Conservation (phyloP, 2,888 invertebrate genomes). For the Caenorhabditis sp. region DNA sequence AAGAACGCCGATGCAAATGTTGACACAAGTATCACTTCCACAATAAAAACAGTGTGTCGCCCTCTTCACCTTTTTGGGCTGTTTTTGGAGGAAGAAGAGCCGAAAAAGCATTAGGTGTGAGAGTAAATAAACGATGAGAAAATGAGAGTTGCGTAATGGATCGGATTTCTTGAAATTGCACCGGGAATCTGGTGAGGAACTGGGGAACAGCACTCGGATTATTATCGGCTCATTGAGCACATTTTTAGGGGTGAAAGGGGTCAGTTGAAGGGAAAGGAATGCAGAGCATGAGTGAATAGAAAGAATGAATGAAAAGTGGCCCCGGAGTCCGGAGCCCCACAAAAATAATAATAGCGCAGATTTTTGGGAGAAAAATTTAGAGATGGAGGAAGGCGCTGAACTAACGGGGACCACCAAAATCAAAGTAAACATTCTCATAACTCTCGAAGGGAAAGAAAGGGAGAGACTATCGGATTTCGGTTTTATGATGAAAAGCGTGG, state of each 20-base stretch:
- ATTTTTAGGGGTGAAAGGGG: constrained; percentile 1
- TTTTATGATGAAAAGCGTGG: constrained; percentile 53
- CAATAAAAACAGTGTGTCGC: constrained; percentile 49
- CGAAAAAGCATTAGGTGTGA: constrained; percentile 47
- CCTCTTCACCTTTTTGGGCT: constrained; percentile 6
- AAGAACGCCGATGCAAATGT: constrained; percentile 36
- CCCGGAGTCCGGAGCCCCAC: constrained; percentile 1
- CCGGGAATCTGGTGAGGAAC: not conserved
- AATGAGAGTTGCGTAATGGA: constrained; percentile 36
- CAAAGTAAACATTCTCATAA: constrained; percentile 58
- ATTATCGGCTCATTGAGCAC: constrained; percentile 44
- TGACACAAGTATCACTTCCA: constrained; percentile 58
- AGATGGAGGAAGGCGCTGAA: constrained; percentile 9
- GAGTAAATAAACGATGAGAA: constrained; percentile 38
- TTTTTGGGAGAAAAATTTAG: constrained; percentile 5
- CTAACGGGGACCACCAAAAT: constrained; percentile 39
- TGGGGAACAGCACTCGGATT: constrained; percentile 23
- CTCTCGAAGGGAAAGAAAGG: not conserved
- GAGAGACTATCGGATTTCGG: constrained; percentile 47
- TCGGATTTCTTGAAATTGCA: constrained; percentile 4
- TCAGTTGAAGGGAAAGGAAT: constrained; percentile 28
- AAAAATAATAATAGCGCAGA: constrained; percentile 52
- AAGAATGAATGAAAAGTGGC: constrained; percentile 36
- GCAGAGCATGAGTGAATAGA: constrained; percentile 50
- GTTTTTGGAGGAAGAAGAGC: constrained; percentile 35